phyloP scores from a whole-genome alignment of 2,888 invertebrate genomes.

The Drosophila multiciliata region DNA sequence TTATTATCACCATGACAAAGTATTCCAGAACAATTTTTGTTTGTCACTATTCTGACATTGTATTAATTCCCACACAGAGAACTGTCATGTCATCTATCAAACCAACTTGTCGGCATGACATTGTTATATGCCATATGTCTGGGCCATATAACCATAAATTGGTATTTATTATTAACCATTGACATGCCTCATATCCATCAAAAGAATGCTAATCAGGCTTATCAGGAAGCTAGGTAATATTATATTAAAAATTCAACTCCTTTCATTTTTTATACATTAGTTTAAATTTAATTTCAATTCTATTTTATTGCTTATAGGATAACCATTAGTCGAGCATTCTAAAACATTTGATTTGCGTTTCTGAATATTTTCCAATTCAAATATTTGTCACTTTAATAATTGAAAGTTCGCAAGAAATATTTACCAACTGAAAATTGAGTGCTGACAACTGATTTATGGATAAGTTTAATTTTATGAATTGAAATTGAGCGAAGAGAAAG shows the following conservation, averaged over 20 bases:
- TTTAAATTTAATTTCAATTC: background rate
- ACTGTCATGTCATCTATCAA: slow-evolving; percentile 19
- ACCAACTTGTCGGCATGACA: slow-evolving; percentile 23
- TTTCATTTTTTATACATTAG: background rate
- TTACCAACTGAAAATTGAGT: background rate
- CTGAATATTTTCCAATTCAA: background rate
- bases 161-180: slow-evolving; percentile 41
- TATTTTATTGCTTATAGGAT: background rate
- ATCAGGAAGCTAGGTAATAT: background rate
- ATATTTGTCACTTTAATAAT: background rate
- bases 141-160: slow-evolving; percentile 62
- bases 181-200: slow-evolving; percentile 7
- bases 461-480: slow-evolving; percentile 44
- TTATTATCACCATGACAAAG: slow-evolving; percentile 14
- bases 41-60: slow-evolving; percentile 13
- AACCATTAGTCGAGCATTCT: background rate
- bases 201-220: background rate
- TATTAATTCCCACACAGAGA: background rate
- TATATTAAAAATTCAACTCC: background rate
- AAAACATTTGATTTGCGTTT: background rate
- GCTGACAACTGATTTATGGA: slow-evolving; percentile 37
- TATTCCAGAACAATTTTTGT: background rate
- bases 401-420: slow-evolving; percentile 4
- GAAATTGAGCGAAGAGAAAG: slow-evolving; percentile 7
- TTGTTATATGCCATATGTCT: slow-evolving; percentile 40